Percentiles rank a stretch among this genome's conserved stretches.
Conservation (phyloP, 2,888 invertebrate genomes). For the Perizoma flavofasciatum region DNA sequence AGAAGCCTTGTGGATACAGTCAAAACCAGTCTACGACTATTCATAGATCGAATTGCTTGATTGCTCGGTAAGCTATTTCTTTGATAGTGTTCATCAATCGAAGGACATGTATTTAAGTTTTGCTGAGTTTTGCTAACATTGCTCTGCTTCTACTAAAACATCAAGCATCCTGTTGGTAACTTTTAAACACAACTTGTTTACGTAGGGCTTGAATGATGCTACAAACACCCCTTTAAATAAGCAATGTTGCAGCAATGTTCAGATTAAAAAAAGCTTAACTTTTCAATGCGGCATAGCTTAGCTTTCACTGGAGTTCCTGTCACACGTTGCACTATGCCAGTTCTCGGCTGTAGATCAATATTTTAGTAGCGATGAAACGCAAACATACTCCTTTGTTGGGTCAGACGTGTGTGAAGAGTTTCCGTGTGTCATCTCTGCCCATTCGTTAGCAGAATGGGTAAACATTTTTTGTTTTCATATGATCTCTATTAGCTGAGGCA, state of each 20-base stretch:
- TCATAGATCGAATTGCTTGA: conserved; percentile 7
- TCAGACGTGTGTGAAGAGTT: conserved; percentile 81
- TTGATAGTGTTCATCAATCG: no score
- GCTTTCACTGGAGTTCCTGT: conserved; percentile 47
- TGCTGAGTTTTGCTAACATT: no score
- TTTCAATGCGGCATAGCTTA: conserved; percentile 19
- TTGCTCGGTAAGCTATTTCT: no score
- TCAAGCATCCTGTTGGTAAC: no score
- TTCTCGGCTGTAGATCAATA: conserved; percentile 76
- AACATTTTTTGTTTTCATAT: conserved; percentile 80
- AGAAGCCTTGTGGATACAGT: conserved; percentile 37
- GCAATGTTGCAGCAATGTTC: no score
- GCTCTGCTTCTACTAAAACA: no score
- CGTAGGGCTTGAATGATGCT: no score
- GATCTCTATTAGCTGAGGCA: conserved; percentile 69
- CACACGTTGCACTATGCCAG: conserved; percentile 56
- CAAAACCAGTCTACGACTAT: conserved; percentile 11
- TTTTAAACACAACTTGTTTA: no score
- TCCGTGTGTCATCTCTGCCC: conserved; percentile 74
- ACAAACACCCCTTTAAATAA: no score
- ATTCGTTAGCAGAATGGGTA: conserved; percentile 73
- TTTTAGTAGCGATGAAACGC: conserved; percentile 80
- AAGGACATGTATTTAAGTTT: no score
- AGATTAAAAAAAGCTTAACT: conserved; percentile 20
- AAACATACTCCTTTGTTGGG: conserved; percentile 82